These are phyloP conservation scores for Chaetorhynchus papuensis DNA, from an alignment of 2,113 vertebrate genomes.

Conservation along the genomic window DNA sequence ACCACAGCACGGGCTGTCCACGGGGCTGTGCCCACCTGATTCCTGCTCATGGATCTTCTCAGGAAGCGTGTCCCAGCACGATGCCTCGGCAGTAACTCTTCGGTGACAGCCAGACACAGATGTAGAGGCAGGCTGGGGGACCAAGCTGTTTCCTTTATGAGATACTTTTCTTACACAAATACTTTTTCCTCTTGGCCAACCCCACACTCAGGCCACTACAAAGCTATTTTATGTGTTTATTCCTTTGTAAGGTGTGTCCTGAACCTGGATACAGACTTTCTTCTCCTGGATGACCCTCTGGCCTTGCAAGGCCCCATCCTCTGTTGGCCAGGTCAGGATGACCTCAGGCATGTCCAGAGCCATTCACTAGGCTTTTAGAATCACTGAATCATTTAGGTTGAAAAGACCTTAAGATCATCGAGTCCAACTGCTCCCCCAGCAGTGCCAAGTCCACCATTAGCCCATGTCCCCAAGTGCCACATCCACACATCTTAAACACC, in stretches of 20 bases:
- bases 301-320: background rate
- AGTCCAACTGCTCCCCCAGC: background rate
- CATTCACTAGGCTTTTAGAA: background rate
- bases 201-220: background rate
- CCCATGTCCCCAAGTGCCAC: background rate
- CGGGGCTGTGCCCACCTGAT: background rate
- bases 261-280: background rate
- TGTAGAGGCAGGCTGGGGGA: background rate
- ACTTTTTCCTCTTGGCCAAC: background rate
- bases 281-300: background rate
- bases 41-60: background rate
- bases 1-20: background rate
- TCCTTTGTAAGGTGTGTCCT: background rate
- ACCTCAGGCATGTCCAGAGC: background rate
- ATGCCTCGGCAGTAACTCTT: background rate
- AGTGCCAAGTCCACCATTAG: background rate
- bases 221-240: background rate
- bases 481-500: background rate
- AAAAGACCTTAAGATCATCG: background rate
- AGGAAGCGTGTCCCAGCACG: fast-evolving
- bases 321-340: background rate
- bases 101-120: background rate
- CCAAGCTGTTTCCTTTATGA: background rate
- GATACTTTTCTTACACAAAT: background rate
- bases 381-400: background rate